Conservation (phyloP, 2,797 vertebrate genomes). For the Pangasius sanitwongsei region DNA sequence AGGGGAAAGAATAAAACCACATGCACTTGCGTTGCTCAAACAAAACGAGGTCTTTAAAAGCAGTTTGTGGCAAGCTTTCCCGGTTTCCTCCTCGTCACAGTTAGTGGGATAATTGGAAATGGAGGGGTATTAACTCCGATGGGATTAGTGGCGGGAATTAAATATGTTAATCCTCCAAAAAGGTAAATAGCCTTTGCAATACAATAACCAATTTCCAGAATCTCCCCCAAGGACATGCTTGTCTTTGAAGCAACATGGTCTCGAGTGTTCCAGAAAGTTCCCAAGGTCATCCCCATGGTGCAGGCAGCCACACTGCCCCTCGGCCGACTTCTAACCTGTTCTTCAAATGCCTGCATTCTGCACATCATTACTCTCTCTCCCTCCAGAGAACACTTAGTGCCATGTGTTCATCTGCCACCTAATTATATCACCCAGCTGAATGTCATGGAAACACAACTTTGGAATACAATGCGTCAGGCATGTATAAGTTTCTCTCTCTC, state of each 20-base stretch:
- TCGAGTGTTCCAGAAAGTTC: slow-evolving; percentile 74
- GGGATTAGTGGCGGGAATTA: slow-evolving; percentile 84
- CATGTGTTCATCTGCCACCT: slow-evolving; percentile 82
- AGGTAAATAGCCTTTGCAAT: slow-evolving; percentile 86
- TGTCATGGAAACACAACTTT: slow-evolving; percentile 76
- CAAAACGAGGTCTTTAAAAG: slow-evolving; percentile 48
- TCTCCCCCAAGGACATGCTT: slow-evolving; percentile 82
- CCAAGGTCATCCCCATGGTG: slow-evolving; percentile 78
- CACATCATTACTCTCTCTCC: slow-evolving; percentile 71
- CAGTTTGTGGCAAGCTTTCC: slow-evolving; percentile 67
- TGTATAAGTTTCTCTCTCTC: slow-evolving; percentile 29
- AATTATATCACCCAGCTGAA: slow-evolving; percentile 81
- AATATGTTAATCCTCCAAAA: slow-evolving; percentile 87
- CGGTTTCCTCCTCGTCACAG: slow-evolving; percentile 76
- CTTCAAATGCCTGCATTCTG: slow-evolving; percentile 76
- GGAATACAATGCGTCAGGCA: slow-evolving; percentile 53
- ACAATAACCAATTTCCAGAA: slow-evolving; percentile 87
- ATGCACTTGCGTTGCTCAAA: slow-evolving; percentile 25
- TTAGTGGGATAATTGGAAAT: slow-evolving; percentile 86
- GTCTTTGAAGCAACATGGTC: slow-evolving; percentile 78
- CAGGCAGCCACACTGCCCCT: slow-evolving; percentile 61
- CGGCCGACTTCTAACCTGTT: slow-evolving; percentile 76
- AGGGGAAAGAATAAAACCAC: slow-evolving; percentile 34
- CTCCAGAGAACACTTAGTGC: slow-evolving; percentile 71
- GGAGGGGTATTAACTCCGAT: slow-evolving; percentile 82